Conservation (phyloP, 2,888 invertebrate species). For the Stenotaenia linearis region DNA sequence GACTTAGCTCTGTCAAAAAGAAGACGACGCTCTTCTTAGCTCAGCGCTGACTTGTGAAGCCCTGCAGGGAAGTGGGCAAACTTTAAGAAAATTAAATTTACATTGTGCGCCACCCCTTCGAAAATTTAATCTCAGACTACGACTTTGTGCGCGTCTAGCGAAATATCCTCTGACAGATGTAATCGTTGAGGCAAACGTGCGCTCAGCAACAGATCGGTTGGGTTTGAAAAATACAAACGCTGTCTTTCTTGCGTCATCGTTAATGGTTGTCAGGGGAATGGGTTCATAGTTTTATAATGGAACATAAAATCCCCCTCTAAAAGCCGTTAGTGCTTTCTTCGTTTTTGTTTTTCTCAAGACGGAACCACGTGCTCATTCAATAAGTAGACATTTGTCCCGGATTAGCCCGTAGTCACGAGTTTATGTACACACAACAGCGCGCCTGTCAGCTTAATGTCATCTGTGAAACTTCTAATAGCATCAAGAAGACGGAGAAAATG, state of each 20-base stretch:
- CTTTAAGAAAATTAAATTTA: constrained; percentile 20
- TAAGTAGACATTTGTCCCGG: constrained; percentile 26
- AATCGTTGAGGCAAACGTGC: constrained; percentile 17
- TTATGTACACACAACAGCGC: constrained; percentile 24
- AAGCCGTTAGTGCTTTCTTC: not conserved
- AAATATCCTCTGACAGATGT: constrained; percentile 23
- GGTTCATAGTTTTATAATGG: constrained; percentile 19
- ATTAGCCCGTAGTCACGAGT: constrained; percentile 17
- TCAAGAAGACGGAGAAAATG: constrained; percentile 10
- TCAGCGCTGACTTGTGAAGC: not conserved
- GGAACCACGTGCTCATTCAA: constrained; percentile 10
- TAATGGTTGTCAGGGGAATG: constrained; percentile 17
- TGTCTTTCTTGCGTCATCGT: not conserved
- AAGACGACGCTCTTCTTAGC: not conserved
- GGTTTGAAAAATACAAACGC: constrained; percentile 5
- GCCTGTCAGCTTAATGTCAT: constrained; percentile 26
- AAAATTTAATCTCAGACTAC: constrained; percentile 3
- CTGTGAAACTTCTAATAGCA: constrained; percentile 24
- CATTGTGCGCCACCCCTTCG: constrained; percentile 19
- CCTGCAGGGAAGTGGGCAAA: not conserved
- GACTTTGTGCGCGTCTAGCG: constrained; percentile 19
- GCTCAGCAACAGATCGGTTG: constrained; percentile 17
- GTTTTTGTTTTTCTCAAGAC: not conserved
- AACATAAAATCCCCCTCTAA: constrained; percentile 22
- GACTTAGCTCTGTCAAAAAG: not conserved